phyloP scores from a whole-genome alignment of 1,140 invertebrate genomes.

The Zelostemma sp. region DNA sequence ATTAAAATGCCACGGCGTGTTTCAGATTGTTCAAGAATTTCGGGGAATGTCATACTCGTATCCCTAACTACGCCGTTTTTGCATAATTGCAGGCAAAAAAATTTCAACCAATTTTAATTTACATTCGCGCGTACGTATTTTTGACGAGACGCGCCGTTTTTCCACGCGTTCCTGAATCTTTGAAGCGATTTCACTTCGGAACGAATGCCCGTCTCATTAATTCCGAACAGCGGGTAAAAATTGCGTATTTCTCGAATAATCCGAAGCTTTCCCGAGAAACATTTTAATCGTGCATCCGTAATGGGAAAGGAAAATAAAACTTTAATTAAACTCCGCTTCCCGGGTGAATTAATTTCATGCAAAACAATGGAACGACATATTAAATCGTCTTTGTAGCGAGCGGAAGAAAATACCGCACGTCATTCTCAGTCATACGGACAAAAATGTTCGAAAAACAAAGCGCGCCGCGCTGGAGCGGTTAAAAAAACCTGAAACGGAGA shows the following conservation, averaged over 20 bases:
- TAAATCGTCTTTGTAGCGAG: conserved; percentile 6
- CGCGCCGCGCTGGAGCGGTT: not conserved
- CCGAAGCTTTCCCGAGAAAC: not conserved
- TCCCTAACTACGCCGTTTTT: not conserved
- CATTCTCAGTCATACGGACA: conserved; percentile 3
- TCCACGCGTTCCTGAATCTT: no score
- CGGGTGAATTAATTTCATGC: not conserved
- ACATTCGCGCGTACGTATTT: no score
- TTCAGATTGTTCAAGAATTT: not conserved
- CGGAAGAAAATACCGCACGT: not conserved
- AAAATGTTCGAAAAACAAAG: conserved; percentile 7
- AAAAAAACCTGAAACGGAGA: not conserved
- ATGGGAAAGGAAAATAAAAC: not conserved
- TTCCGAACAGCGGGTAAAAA: not conserved
- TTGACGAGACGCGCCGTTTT: no score
- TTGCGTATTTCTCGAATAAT: not conserved
- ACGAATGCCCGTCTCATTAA: not conserved
- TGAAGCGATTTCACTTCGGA: no score
- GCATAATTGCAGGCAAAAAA: not conserved
- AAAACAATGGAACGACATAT: not conserved
- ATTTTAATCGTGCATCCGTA: not conserved
- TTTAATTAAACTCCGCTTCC: not conserved
- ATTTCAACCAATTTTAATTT: not conserved
- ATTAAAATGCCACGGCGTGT: not conserved
- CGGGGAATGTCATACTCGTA: no score